phyloP scores from a whole-genome alignment of 2,113 vertebrate species.

The Prionailurus viverrinus region DNA sequence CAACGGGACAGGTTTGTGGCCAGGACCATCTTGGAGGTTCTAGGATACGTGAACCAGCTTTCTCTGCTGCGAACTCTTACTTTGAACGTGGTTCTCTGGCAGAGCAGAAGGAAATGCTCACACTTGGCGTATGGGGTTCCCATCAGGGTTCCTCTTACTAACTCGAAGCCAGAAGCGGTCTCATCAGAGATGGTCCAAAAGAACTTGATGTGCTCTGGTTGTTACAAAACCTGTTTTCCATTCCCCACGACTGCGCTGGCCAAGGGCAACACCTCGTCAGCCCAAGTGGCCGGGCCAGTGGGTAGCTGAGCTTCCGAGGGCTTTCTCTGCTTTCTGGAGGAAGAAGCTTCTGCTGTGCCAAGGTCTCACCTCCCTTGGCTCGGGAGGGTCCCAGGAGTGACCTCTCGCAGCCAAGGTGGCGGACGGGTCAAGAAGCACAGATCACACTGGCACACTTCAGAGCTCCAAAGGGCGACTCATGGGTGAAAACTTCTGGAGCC shows the following conservation, averaged over 20 bases:
- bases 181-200: background rate
- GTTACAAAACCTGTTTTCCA: background rate
- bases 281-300: background rate
- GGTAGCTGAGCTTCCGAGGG: background rate
- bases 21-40: background rate
- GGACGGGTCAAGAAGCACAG: background rate
- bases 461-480: accelerated
- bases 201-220: background rate
- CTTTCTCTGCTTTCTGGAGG: background rate
- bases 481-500: accelerated
- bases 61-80: background rate
- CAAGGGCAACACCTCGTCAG: too few relatives aligned
- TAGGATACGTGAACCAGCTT: accelerated
- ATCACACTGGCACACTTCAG: background rate
- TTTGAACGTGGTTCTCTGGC: background rate
- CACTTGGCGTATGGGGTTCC: background rate
- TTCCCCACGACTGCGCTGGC: accelerated
- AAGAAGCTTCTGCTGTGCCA: background rate
- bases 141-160: background rate
- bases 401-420: background rate
- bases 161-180: background rate
- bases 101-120: background rate
- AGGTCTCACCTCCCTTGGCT: background rate
- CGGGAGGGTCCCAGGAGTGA: background rate
- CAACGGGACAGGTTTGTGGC: too few relatives aligned